Percentiles rank a stretch among this genome's conserved stretches.
Conservation (phyloP, 2,888 invertebrate genomes). For the Monoplex corrugatus region DNA sequence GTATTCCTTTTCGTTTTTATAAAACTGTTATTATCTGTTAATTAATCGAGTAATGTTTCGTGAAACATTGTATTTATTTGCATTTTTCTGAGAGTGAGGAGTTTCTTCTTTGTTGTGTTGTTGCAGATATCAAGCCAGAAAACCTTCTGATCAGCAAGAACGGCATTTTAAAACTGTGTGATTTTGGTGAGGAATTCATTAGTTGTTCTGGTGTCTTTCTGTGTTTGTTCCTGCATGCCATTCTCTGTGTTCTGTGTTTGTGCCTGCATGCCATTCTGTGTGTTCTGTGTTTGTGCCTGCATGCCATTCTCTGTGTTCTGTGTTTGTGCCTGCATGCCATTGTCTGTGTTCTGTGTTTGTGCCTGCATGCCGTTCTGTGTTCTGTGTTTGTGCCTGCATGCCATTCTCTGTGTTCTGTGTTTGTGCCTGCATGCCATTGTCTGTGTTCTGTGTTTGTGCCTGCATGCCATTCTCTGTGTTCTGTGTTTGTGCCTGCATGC, state of each 20-base stretch:
- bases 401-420: neutral
- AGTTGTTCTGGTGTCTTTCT: neutral
- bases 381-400: too few species aligned
- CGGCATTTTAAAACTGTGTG: conserved; percentile 80
- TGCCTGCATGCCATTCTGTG: neutral
- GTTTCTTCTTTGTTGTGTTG: neutral
- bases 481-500: neutral
- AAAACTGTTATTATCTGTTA: too few species aligned
- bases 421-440: neutral
- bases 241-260: neutral
- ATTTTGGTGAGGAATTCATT: conserved; percentile 78
- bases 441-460: neutral
- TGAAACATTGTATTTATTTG: too few species aligned
- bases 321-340: neutral
- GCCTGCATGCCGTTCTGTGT: too few species aligned
- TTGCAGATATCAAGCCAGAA: conserved; percentile 81
- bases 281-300: neutral
- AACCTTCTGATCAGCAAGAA: conserved; percentile 80
- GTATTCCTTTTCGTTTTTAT: too few species aligned
- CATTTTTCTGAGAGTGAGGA: too few species aligned
- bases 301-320: too few species aligned
- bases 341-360: neutral
- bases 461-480: neutral
- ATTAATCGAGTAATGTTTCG: too few species aligned
- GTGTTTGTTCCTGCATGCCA: neutral